A percentile compares a stretch with the other conserved stretches of the same genome.
phyloP scores from a whole-genome alignment of 2,888 invertebrate species.

The Hermaeophaga mercurialis region DNA sequence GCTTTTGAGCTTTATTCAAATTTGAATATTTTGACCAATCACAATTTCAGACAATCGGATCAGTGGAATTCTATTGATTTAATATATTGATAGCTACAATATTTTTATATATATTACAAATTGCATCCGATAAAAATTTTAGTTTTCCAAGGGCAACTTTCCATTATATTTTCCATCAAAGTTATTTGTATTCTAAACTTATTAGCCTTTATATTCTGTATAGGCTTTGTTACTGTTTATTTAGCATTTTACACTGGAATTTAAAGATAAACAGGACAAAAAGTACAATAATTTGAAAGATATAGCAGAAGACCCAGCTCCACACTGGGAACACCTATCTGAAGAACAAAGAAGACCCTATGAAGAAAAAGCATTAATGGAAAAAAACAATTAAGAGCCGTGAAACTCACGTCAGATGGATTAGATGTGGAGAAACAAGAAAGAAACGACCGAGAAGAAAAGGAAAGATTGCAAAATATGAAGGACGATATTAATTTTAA shows the following conservation, averaged over 20 bases:
- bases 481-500: conserved; percentile 35
- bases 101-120: no score
- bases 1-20: no score
- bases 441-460: conserved; percentile 30
- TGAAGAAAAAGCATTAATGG: conserved; percentile 32
- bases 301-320: conserved; percentile 34
- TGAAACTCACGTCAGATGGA: conserved; percentile 40
- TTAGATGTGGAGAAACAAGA: conserved; percentile 39
- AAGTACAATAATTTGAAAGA: conserved; percentile 33
- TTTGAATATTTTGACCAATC: no score
- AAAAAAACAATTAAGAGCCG: conserved; percentile 28
- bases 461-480: conserved; percentile 36
- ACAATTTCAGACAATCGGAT: no score
- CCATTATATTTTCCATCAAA: no score
- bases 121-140: no score
- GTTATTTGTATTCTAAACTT: no score
- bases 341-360: conserved; percentile 38
- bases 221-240: no score
- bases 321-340: conserved; percentile 39
- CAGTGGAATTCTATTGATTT: no score
- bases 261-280: conserved; percentile 35
- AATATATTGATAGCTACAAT: no score
- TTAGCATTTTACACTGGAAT: conserved; percentile 41
- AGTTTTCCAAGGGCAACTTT: no score
- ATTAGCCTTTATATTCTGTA: no score